These are phyloP conservation scores for Strigamia transsilvanica DNA, from an alignment of 2,888 invertebrate species.

Conservation along the genomic window DNA sequence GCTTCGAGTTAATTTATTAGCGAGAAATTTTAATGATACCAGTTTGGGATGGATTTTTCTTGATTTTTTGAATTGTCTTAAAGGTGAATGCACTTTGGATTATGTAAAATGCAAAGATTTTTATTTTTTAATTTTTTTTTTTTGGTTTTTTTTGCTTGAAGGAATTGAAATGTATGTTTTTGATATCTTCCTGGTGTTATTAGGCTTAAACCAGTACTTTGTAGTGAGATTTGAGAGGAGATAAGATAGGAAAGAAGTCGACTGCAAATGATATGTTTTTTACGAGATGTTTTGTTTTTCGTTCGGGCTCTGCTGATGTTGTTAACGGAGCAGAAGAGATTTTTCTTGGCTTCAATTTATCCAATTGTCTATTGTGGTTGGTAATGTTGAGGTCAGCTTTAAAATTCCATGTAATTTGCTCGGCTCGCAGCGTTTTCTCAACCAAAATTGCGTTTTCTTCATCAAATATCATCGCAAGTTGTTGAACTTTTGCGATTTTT, in stretches of 20 bases:
- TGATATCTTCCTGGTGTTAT: conserved; percentile 3
- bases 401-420: neutral
- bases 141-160: no score
- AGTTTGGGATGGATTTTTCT: neutral
- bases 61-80: neutral
- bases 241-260: neutral
- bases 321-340: neutral
- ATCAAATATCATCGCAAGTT: neutral
- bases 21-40: neutral
- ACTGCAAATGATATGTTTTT: neutral
- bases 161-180: no score
- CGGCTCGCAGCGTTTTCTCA: neutral
- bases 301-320: neutral
- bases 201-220: neutral
- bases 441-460: neutral
- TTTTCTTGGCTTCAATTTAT: neutral
- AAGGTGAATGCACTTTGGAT: neutral
- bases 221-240: neutral
- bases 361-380: conserved; percentile 30
- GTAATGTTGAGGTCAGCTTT: conserved; percentile 26
- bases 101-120: neutral
- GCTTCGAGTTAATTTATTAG: neutral
- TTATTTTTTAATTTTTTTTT: conserved; percentile 5
- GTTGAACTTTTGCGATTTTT: conserved; percentile 22
- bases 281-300: neutral